Evolutionary conservation across 2,797 vertebrate species (phyloP).

Genomic region (Alfaro cultratus): DNA sequence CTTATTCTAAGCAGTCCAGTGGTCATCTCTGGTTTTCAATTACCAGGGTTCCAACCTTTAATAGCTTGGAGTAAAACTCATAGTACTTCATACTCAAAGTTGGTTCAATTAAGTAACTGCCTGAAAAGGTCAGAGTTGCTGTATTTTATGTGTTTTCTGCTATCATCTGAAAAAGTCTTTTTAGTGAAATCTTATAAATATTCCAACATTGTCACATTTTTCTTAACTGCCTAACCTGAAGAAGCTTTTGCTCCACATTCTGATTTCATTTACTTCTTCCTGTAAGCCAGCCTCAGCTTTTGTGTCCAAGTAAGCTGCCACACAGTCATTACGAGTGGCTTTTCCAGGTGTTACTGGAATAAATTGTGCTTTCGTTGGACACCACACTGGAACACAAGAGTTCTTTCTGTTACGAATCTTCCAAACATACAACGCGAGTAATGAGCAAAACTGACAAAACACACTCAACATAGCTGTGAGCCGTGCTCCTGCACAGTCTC

Average conservation of each 20-base stretch:
- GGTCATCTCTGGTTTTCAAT: conserved; percentile 7
- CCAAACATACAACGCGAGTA: conserved; percentile 21
- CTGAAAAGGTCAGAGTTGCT: not conserved
- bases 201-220: not conserved
- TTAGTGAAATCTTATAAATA: not conserved
- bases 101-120: not conserved
- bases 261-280: conserved; percentile 5
- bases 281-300: conserved; percentile 17
- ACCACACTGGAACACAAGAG: conserved; percentile 5
- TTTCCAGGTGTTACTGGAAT: conserved; percentile 46
- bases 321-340: conserved; percentile 46
- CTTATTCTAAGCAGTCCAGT: conserved; percentile 35
- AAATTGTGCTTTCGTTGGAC: conserved; percentile 49
- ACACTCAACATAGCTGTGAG: conserved; percentile 7
- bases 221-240: not conserved
- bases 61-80: not conserved
- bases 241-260: conserved; percentile 8
- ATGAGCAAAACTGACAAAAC: conserved; percentile 25
- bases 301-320: conserved; percentile 38
- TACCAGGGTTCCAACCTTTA: not conserved
- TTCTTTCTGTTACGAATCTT: conserved; percentile 15
- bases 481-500: conserved; percentile 13
- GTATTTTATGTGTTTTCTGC: not conserved
- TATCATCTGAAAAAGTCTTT: not conserved
- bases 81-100: not conserved